A percentile compares a stretch with the other conserved stretches of the same genome.
Evolutionary conservation across 2,797 vertebrate genomes (phyloP).

Genomic region (Artibeus lituratus): DNA sequence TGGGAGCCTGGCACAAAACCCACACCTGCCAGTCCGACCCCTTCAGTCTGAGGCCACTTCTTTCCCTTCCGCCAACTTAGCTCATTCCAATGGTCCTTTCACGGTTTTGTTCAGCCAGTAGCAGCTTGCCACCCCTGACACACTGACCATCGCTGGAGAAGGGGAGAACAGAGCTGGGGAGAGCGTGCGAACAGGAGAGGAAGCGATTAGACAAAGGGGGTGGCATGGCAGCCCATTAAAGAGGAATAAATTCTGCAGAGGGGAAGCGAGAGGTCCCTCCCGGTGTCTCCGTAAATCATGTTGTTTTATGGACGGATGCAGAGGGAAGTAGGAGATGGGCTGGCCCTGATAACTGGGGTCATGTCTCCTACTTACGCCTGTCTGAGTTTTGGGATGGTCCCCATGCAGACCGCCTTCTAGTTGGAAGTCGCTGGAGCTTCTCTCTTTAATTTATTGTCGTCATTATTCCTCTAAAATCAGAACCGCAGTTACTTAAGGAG

Average conservation of each 20-base stretch:
- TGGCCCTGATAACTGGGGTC: slow-evolving; percentile 39
- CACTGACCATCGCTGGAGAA: not conserved
- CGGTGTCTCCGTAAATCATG: slow-evolving; percentile 63
- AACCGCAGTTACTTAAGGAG: not conserved
- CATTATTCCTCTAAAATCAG: not conserved
- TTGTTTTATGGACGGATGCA: slow-evolving; percentile 60
- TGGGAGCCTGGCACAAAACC: slow-evolving; percentile 42
- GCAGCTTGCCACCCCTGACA: not conserved
- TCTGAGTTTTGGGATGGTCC: slow-evolving; percentile 30
- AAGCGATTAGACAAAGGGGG: not conserved
- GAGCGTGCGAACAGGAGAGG: not conserved
- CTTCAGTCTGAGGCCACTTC: not conserved
- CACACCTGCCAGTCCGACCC: slow-evolving; percentile 4
- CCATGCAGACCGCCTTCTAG: not conserved
- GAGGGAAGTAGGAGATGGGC: slow-evolving; percentile 29
- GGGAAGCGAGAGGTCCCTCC: slow-evolving; percentile 55
- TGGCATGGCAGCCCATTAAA: slow-evolving; percentile 15
- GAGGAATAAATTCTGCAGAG: slow-evolving; percentile 41
- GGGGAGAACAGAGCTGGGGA: not conserved
- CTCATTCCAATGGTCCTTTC: not conserved
- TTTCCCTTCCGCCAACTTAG: not conserved
- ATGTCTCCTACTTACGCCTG: slow-evolving; percentile 19
- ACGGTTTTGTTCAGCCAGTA: not conserved
- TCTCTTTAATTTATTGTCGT: slow-evolving; percentile 40
- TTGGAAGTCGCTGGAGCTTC: not conserved